A percentile compares a stretch with the other conserved stretches of the same genome.
Conservation (phyloP, 1,140 invertebrate genomes). For the Mycetomoellerius zeteki region DNA sequence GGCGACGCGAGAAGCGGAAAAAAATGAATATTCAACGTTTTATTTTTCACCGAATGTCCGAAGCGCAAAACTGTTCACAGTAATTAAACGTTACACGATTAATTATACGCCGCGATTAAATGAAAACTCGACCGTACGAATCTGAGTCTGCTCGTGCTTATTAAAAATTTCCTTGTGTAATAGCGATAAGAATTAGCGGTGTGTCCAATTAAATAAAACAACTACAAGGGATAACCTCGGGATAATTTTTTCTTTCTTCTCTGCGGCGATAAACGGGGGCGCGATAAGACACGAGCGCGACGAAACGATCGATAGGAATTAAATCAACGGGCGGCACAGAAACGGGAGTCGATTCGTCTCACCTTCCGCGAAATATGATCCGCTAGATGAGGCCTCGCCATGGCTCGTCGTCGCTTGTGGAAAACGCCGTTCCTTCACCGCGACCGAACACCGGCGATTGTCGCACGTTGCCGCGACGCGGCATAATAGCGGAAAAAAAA, state of each 20-base stretch:
- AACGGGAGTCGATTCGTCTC: conserved; percentile 45
- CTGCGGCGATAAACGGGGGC: not conserved
- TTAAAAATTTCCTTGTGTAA: conserved; percentile 26
- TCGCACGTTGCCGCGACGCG: not conserved
- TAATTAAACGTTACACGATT: not conserved
- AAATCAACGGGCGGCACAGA: conserved; percentile 24
- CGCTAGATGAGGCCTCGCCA: conserved; percentile 22
- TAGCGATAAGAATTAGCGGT: not conserved
- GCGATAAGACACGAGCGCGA: conserved; percentile 48
- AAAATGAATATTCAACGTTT: not conserved
- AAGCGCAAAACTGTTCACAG: not conserved
- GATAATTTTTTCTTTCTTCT: not conserved
- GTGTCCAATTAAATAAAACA: conserved; percentile 24
- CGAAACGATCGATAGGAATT: conserved; percentile 57
- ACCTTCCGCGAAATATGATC: conserved; percentile 42
- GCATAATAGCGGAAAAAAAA: not conserved
- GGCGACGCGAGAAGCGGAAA: no score
- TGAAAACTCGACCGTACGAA: not conserved
- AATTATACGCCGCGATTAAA: not conserved
- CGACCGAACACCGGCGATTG: not conserved
- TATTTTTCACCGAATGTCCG: not conserved
- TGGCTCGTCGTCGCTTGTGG: not conserved
- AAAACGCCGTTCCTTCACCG: not conserved
- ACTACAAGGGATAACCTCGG: no score
- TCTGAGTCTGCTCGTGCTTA: not conserved